phyloP scores from a whole-genome alignment of 2,888 invertebrate species.

The Callyntrura sp. region DNA sequence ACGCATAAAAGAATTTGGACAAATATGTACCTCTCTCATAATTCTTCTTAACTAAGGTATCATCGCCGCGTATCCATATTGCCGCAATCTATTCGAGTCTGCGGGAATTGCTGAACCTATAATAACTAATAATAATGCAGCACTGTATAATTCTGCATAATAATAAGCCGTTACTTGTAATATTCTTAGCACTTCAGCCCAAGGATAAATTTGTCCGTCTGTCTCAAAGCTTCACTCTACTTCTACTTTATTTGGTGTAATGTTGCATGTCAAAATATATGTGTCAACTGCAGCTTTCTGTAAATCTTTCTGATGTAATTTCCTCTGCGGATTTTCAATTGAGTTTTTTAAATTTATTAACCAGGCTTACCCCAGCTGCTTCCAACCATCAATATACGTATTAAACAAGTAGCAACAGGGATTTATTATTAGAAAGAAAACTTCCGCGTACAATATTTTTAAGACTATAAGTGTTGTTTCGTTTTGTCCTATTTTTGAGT shows the following conservation, averaged over 20 bases:
- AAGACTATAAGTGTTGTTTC: constrained; percentile 5
- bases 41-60: not conserved
- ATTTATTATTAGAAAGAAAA: constrained; percentile 40
- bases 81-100: not conserved
- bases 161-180: not conserved
- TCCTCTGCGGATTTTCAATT: too few species aligned
- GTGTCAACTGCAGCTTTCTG: not conserved
- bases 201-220: not conserved
- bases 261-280: too few species aligned
- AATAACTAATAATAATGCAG: constrained; percentile 6
- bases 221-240: not conserved
- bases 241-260: too few species aligned
- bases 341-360: too few species aligned
- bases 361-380: too few species aligned
- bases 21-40: not conserved
- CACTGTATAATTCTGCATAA: not conserved
- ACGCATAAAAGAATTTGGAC: not conserved
- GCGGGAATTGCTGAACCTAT: not conserved
- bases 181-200: not conserved
- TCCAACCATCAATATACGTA: not conserved
- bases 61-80: not conserved
- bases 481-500: constrained; percentile 8
- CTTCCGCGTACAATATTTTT: constrained; percentile 30
- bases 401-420: not conserved
- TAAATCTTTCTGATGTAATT: too few species aligned